Evolutionary conservation across 53 echinoderm and acorn worm genomes (phyloP).

Genomic region (Echinometra lucunter): DNA sequence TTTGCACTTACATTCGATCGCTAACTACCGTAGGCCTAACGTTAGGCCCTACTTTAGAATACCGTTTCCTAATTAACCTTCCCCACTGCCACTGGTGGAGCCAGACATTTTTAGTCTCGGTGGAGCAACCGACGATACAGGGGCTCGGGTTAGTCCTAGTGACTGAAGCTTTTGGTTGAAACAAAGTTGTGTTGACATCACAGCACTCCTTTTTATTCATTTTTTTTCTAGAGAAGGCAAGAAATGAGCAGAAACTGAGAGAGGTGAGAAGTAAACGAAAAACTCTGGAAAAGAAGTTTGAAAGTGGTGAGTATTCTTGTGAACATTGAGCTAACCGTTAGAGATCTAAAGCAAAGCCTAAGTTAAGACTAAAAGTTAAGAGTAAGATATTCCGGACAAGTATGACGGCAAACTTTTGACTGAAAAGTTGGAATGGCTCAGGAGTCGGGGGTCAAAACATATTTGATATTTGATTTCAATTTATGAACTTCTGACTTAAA

Average conservation of each 20-base stretch:
- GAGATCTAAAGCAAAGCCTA: too few relatives aligned
- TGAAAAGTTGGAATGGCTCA: too few relatives aligned
- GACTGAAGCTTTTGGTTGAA: too few relatives aligned
- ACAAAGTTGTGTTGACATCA: not conserved
- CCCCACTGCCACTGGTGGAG: not conserved
- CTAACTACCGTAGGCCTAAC: too few relatives aligned
- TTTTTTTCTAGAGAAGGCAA: slow-evolving; percentile 74
- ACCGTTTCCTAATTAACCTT: not conserved
- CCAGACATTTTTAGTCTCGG: not conserved
- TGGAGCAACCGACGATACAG: not conserved
- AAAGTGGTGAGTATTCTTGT: slow-evolving; percentile 77
- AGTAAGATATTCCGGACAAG: too few relatives aligned
- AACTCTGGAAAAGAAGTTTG: slow-evolving; percentile 76
- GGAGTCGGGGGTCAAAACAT: too few relatives aligned
- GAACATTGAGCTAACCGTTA: too few relatives aligned
- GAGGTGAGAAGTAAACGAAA: slow-evolving; percentile 76
- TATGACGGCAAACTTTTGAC: too few relatives aligned
- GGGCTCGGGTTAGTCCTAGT: not conserved
- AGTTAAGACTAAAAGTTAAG: too few relatives aligned
- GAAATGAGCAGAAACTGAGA: slow-evolving; percentile 76
- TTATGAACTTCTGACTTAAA: not conserved
- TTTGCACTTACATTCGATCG: too few relatives aligned
- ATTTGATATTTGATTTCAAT: too few relatives aligned
- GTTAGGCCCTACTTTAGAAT: too few relatives aligned
- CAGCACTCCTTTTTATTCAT: not conserved